A percentile compares a stretch with the other conserved stretches of the same genome.
Conservation (phyloP, 2,888 invertebrate species). For the Agrotis puta region DNA sequence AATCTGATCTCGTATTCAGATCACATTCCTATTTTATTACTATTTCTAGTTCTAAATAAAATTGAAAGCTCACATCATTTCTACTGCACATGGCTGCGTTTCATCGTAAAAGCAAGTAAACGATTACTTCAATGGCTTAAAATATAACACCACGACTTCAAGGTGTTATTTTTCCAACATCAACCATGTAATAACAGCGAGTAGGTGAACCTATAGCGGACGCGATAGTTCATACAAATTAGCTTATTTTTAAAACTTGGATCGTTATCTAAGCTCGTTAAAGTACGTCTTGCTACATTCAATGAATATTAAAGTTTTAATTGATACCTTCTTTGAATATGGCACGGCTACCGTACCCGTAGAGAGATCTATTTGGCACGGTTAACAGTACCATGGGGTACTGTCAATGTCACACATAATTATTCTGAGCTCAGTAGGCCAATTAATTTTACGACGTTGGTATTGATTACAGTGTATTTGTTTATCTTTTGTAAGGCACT, state of each 20-base stretch:
- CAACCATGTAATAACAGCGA: slow-evolving; percentile 34
- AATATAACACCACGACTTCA: slow-evolving; percentile 4
- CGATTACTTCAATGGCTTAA: slow-evolving; percentile 16
- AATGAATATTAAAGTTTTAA: slow-evolving; percentile 85
- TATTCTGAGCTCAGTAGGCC: slow-evolving; percentile 54
- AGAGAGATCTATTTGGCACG: slow-evolving; percentile 78
- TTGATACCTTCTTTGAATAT: slow-evolving; percentile 80
- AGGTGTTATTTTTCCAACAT: slow-evolving; percentile 30
- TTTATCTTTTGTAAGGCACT: slow-evolving; percentile 21
- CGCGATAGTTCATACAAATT: slow-evolving; percentile 60
- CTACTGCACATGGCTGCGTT: background rate
- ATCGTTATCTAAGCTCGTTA: slow-evolving; percentile 64
- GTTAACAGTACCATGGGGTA: slow-evolving; percentile 82
- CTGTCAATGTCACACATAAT: slow-evolving; percentile 77
- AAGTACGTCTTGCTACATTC: slow-evolving; percentile 69
- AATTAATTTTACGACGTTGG: slow-evolving; percentile 49
- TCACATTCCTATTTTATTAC: slow-evolving; percentile 13
- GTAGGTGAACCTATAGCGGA: slow-evolving; percentile 42
- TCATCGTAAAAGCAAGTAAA: slow-evolving; percentile 5
- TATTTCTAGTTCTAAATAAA: slow-evolving; percentile 14
- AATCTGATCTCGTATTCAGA: slow-evolving; percentile 32
- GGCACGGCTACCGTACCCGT: slow-evolving; percentile 64
- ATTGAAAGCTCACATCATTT: background rate
- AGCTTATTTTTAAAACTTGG: slow-evolving; percentile 60
- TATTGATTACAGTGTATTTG: slow-evolving; percentile 15